phyloP scores from a whole-genome alignment of 1,140 invertebrate genomes.

The Halictus rubicundus region DNA sequence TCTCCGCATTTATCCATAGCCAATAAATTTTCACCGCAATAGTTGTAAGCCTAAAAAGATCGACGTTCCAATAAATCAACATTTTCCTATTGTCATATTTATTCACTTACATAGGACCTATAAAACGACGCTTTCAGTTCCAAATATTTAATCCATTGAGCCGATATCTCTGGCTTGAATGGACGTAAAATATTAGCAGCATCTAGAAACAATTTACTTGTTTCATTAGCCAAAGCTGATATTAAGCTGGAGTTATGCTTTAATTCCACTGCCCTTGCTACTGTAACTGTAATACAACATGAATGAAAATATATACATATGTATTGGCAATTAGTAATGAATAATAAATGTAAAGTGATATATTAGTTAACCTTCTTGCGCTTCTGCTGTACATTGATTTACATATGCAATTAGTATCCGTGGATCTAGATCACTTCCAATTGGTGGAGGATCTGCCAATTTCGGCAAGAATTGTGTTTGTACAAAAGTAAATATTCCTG shows the following conservation, averaged over 20 bases:
- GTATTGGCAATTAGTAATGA: not conserved
- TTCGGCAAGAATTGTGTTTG: constrained; percentile 80
- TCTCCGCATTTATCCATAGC: constrained; percentile 87
- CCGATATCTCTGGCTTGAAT: constrained; percentile 82
- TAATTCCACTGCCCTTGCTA: constrained; percentile 86
- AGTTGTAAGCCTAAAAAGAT: constrained; percentile 83
- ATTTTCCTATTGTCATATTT: not conserved
- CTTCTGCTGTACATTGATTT: constrained; percentile 87
- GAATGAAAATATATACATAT: constrained; percentile 3
- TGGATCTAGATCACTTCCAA: constrained; percentile 84
- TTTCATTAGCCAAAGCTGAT: constrained; percentile 85
- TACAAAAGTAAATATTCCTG: constrained; percentile 84
- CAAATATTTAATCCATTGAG: constrained; percentile 87
- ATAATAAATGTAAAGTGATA: not conserved
- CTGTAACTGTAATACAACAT: constrained; percentile 81
- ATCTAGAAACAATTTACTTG: constrained; percentile 83
- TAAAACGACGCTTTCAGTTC: constrained; percentile 85
- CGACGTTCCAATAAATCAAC: not conserved
- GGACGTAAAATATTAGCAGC: constrained; percentile 83
- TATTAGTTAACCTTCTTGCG: constrained; percentile 84
- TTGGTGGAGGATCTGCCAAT: constrained; percentile 77
- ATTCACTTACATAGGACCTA: constrained; percentile 83
- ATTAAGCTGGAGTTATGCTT: constrained; percentile 85
- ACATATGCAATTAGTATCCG: constrained; percentile 85
- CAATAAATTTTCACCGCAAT: constrained; percentile 85